Conservation (phyloP, 2,888 invertebrate species). For the Caenorhabditis macrosperma region DNA sequence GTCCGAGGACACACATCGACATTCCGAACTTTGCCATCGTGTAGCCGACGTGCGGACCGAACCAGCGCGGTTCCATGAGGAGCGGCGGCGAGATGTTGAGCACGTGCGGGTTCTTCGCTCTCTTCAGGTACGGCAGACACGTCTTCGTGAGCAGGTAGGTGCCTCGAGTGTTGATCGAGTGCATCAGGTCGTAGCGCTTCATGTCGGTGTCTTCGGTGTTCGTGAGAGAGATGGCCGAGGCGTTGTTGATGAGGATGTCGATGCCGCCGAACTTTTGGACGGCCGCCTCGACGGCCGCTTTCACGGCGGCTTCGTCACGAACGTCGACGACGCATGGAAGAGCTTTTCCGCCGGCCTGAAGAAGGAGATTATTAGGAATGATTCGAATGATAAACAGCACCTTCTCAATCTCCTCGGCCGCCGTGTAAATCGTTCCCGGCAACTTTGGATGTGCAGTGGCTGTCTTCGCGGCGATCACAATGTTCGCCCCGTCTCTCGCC, state of each 20-base stretch:
- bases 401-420: slow-evolving; percentile 88
- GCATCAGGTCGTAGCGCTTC: slow-evolving; percentile 94
- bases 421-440: slow-evolving; percentile 92
- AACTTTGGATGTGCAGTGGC: slow-evolving; percentile 91
- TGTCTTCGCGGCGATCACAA: slow-evolving; percentile 93
- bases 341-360: slow-evolving; percentile 63
- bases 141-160: slow-evolving; percentile 93
- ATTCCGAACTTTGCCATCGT: slow-evolving; percentile 95
- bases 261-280: slow-evolving; percentile 83
- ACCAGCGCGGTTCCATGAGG: slow-evolving; percentile 91
- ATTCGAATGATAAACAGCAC: no score
- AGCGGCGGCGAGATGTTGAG: slow-evolving; percentile 96
- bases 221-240: slow-evolving; percentile 89
- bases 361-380: no score
- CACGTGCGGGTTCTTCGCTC: slow-evolving; percentile 89
- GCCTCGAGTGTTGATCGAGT: slow-evolving; percentile 92
- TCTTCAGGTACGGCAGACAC: slow-evolving; percentile 89
- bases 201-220: slow-evolving; percentile 86
- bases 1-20: slow-evolving; percentile 94
- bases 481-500: slow-evolving; percentile 88
- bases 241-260: slow-evolving; percentile 94
- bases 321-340: slow-evolving; percentile 88
- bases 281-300: slow-evolving; percentile 79
- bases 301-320: slow-evolving; percentile 87
- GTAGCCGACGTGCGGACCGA: slow-evolving; percentile 85